Percentiles rank a stretch among this genome's conserved stretches.
Conservation (phyloP, 1,140 invertebrate species). For the Papilio glaucus region DNA sequence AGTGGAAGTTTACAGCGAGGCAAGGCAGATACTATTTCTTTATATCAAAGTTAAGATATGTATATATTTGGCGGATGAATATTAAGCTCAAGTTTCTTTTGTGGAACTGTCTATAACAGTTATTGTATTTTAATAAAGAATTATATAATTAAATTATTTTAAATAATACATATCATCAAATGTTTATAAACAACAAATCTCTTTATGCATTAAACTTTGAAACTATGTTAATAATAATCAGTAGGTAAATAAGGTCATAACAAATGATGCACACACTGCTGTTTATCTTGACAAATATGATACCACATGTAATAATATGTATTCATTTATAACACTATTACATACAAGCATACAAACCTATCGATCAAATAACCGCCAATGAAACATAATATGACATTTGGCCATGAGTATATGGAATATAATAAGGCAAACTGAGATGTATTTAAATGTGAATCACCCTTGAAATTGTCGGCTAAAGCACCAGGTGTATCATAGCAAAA, state of each 20-base stretch:
- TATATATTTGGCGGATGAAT: no score
- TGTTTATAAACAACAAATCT: background rate
- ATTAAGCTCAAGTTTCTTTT: background rate
- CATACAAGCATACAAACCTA: slow-evolving; percentile 81
- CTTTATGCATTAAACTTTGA: slow-evolving; percentile 4
- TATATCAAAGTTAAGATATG: no score
- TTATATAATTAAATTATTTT: background rate
- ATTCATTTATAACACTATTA: slow-evolving; percentile 31
- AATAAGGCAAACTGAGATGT: slow-evolving; percentile 93
- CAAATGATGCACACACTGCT: slow-evolving; percentile 1
- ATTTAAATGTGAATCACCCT: slow-evolving; percentile 91
- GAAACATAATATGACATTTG: slow-evolving; percentile 98
- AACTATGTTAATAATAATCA: slow-evolving; percentile 19
- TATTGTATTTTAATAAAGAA: background rate
- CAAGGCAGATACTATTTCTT: no score
- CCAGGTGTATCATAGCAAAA: slow-evolving; percentile 99
- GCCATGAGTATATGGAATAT: slow-evolving; percentile 99
- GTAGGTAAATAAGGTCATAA: slow-evolving; percentile 34
- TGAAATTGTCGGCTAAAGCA: slow-evolving; percentile 95
- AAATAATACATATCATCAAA: slow-evolving; percentile 5
- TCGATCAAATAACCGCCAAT: slow-evolving; percentile 98
- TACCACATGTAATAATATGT: slow-evolving; percentile 30
- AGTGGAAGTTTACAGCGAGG: no score
- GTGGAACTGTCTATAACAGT: background rate
- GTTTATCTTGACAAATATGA: slow-evolving; percentile 29